Evolutionary conservation across 2,797 vertebrate genomes (phyloP), one percentile per base, ranked within the genome.

Genomic region (Propithecus perrieri): DNA sequence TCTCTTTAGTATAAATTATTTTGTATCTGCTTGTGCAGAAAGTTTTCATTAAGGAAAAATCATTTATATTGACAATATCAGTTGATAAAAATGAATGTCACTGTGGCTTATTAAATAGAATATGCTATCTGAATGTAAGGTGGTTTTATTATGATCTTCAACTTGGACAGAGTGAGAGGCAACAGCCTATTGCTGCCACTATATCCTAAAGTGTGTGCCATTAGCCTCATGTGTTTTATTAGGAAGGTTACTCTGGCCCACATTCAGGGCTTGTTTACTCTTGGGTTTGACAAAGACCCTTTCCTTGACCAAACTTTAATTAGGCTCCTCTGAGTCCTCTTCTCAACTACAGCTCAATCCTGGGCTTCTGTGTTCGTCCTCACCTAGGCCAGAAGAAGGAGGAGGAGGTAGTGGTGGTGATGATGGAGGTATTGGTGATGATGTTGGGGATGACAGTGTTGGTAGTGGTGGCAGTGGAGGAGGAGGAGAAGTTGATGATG

Each of bases 21-120:
- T 94, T 95, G 5, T 86, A 17, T 69, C 41, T 95, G 14, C 22
- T 88, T 80, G 6, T 94, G 38, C 9, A 88, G 71, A 84, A 91
- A 74, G 26, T 85, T 28, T 81, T 94, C 28, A 79, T 84, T 94
- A 93, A 89, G 84, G 69, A 17, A 46, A 8, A 50, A 0, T 79
- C 33, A 89, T 53, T 93, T 74, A n/a, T 75, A 14, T 50, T 65
- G 74, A 74, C 11, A 87, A 1, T 65, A 80, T 74, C 75, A 75
- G 0, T 71, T 85, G 69, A 46, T 63, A 35, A 75, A 85, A 94
- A 75, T 38, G 26, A 87, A 63, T 46, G 24, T 78, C 65, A n/a
- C 1, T 61, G 10, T 80, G 48, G 71, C 38, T 85, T 96, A 24
- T 61, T 71, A 30, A 41, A 30, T 33, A 15, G 43, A 72, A 28